Evolutionary conservation across 2,888 invertebrate genomes (phyloP).

Genomic region (Rhagonycha lutea): DNA sequence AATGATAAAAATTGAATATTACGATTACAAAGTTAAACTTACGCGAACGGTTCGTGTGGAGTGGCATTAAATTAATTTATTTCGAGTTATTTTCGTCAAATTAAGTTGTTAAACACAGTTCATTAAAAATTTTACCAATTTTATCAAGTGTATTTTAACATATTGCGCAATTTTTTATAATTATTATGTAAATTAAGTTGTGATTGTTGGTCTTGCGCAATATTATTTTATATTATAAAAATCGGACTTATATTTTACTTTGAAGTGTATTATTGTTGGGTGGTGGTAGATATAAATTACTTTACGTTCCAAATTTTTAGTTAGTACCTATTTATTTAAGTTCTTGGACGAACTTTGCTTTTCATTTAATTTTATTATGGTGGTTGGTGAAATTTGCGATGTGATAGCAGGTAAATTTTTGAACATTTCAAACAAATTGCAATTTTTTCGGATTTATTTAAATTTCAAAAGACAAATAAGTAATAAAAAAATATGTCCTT

Average conservation of each 20-base stretch:
- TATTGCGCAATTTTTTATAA: background rate
- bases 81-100: background rate
- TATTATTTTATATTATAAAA: background rate
- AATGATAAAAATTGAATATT: background rate
- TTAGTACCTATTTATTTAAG: background rate
- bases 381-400: background rate
- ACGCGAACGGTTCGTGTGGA: background rate
- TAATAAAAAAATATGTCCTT: background rate
- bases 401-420: background rate
- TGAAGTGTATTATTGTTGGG: background rate
- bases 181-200: background rate
- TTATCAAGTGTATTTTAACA: background rate
- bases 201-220: background rate
- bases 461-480: background rate
- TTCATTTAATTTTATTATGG: background rate
- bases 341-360: background rate
- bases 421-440: background rate
- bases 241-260: background rate
- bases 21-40: background rate
- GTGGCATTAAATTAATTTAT: background rate
- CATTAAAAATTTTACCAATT: background rate
- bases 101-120: background rate
- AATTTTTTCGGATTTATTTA: background rate
- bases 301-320: background rate
- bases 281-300: background rate